These are phyloP conservation scores for Pantherophis alleghaniensis DNA, from an alignment of 2,797 vertebrate species.

Conservation along the genomic window DNA sequence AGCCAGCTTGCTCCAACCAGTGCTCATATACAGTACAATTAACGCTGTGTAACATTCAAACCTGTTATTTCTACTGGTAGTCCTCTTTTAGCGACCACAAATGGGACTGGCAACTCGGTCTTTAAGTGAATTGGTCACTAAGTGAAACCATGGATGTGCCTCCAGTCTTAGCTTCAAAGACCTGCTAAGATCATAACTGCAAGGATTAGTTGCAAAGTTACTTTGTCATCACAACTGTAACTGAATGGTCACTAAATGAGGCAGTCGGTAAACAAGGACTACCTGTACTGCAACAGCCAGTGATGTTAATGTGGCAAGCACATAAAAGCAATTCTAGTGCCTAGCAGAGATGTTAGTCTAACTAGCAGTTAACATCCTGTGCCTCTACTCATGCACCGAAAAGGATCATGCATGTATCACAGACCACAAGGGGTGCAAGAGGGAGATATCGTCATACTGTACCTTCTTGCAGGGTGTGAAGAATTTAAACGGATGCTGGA, in stretches of 20 bases:
- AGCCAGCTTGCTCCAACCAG: background rate
- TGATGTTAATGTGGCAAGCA: background rate
- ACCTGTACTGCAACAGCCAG: background rate
- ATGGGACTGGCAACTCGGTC: background rate
- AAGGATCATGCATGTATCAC: constrained; percentile 4
- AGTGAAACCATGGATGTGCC: background rate
- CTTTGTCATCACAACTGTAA: background rate
- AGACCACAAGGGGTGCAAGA: background rate
- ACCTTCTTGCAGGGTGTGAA: constrained; percentile 25
- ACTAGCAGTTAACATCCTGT: background rate
- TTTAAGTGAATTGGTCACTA: background rate
- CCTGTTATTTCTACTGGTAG: background rate
- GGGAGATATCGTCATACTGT: constrained; percentile 18
- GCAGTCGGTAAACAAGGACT: background rate
- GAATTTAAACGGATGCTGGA: constrained; percentile 29
- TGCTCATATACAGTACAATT: background rate
- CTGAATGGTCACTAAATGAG: background rate
- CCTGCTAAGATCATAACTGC: background rate
- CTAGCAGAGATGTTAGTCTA: background rate
- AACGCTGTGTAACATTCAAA: background rate
- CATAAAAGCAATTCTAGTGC: background rate
- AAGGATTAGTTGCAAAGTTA: background rate
- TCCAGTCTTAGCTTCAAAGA: background rate
- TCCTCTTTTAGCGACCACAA: background rate
- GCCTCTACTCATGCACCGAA: background rate